Conservation (phyloP, 2,797 vertebrate genomes). For the Onychomys torridus region DNA sequence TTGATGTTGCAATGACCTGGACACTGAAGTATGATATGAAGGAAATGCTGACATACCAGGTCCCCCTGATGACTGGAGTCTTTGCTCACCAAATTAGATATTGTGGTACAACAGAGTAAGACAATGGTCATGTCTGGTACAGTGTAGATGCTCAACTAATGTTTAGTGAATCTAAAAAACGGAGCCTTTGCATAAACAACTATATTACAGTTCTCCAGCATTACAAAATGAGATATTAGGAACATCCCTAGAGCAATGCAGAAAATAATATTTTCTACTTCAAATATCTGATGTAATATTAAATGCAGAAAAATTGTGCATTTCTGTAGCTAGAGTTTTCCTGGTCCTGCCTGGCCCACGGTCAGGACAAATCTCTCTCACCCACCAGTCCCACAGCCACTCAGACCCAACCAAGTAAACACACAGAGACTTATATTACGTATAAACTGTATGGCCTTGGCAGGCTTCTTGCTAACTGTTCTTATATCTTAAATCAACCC, state of each 20-base stretch:
- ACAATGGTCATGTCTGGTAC: neutral
- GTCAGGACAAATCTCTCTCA: too few relatives aligned
- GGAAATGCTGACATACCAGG: neutral
- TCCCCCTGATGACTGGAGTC: neutral
- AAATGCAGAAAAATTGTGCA: neutral
- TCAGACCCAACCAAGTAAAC: too few relatives aligned
- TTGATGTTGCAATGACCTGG: neutral
- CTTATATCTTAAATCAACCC: too few relatives aligned
- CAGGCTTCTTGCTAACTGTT: too few relatives aligned
- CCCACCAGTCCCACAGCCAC: too few relatives aligned
- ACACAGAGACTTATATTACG: too few relatives aligned
- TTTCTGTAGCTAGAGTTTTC: too few relatives aligned
- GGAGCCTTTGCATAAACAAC: neutral
- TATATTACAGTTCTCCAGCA: neutral
- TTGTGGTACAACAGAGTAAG: neutral
- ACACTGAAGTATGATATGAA: too few relatives aligned
- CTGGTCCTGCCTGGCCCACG: too few relatives aligned
- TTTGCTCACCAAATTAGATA: neutral
- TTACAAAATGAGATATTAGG: neutral
- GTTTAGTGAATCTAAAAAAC: constrained; percentile 19
- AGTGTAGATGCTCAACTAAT: neutral
- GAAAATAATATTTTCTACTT: neutral
- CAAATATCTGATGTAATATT: neutral
- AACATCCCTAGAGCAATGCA: neutral
- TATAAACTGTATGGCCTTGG: too few relatives aligned